Base-by-base conservation (phyloP, 2,113 vertebrate genomes). In the Cyprinodon brontotheroides region DNA sequence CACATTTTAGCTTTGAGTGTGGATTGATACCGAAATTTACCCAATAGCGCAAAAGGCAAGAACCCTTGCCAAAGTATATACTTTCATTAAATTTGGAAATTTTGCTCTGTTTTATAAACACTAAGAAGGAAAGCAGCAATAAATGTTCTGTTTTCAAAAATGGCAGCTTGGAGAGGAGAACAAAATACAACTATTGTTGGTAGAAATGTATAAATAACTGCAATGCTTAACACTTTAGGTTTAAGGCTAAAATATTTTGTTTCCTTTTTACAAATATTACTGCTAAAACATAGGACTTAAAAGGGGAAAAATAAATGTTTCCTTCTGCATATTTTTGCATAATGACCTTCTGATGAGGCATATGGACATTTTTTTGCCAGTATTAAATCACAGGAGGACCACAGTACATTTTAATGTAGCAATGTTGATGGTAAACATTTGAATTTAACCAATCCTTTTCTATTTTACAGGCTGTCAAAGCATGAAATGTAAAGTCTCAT, bases 401-500 rank as follows among this genome's bases (percentile, higher is more conserved):
- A 38, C 39, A 66, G 43, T 68, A 62, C 11, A 29, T 62, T 75
- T 79, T 69, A 66, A 57, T 53, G 77, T 79, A 22, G 73, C 62
- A 60, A 71, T 53, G 48, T 4, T 20, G n/a, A 60, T 68, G 59
- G 72, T 71, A 76, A 77, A 67, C 6, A 78, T 67, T 39, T 74
- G 53, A 70, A 87, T 83, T 86, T 65, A 81, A 78, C 9, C 0
- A 20, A 7, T 11, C 82, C 10, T 0, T 74, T 78, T 66, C 60
- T 53, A 65, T 82, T 83, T 81, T 85, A 78, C 84, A 76, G 50
- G 29, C 48, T 78, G 77, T 66, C 66, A 41, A 57, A 79, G 59
- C 65, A 80, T 61, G 70, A 70, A 84, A 70, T 65, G 29, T 80
- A 82, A 86, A 81, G 84, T 83, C 81, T 76, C 37, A 9, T 68